phyloP scores from a whole-genome alignment of 2,113 vertebrate species.

The Solea senegalensis region DNA sequence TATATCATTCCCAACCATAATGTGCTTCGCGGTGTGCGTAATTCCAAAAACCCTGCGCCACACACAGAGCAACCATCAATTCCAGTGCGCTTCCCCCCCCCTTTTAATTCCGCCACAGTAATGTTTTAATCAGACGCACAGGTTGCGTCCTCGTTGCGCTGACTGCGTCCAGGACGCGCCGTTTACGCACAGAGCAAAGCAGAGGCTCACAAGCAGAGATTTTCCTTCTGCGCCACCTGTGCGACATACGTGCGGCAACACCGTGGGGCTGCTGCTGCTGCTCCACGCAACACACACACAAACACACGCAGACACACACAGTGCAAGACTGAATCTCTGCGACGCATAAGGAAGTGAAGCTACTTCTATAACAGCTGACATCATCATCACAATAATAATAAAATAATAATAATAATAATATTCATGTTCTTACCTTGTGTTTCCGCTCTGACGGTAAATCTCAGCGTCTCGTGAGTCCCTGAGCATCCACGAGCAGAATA shows the following conservation, averaged over 20 bases:
- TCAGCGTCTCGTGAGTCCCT: conserved; percentile 16
- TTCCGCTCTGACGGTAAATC: conserved; percentile 34
- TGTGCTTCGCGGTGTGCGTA: too few species aligned
- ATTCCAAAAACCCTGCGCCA: background rate
- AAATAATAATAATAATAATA: background rate
- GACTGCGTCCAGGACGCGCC: background rate
- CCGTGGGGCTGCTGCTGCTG: conserved; percentile 11
- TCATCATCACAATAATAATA: background rate
- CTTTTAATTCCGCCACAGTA: background rate
- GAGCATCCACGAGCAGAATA: conserved; percentile 21
- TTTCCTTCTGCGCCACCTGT: conserved; percentile 46
- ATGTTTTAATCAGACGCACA: background rate
- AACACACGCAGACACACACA: too few species aligned
- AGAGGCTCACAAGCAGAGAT: background rate
- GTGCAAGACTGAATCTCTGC: conserved; percentile 41
- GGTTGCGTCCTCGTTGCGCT: background rate
- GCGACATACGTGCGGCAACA: background rate
- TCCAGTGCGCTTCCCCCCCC: background rate
- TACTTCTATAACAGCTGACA: background rate
- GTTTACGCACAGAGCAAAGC: conserved; percentile 20
- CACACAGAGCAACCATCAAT: background rate
- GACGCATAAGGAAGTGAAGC: conserved; percentile 46
- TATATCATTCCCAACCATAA: too few species aligned
- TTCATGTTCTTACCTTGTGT: conserved; percentile 37
- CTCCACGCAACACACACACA: background rate